Conservation (phyloP, 2,888 invertebrate genomes). For the Lacanobia wlatinum region DNA sequence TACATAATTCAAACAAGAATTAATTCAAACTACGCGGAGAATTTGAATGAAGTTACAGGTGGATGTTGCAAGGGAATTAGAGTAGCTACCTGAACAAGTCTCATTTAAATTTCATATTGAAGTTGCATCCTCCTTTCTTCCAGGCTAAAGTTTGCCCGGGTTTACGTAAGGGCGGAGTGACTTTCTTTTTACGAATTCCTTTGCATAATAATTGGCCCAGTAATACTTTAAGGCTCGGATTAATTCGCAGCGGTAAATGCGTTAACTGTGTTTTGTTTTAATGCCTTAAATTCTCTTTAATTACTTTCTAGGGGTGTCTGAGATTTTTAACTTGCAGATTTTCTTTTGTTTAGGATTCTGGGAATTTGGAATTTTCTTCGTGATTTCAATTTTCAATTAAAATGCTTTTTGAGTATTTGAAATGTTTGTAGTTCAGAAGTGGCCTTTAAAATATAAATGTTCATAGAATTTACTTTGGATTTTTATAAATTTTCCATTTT, state of each 20-base stretch:
- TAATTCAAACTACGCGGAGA: constrained; percentile 74
- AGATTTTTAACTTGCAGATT: constrained; percentile 60
- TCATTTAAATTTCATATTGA: constrained; percentile 82
- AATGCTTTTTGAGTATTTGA: constrained; percentile 16
- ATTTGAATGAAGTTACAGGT: constrained; percentile 74
- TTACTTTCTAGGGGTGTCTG: constrained; percentile 56
- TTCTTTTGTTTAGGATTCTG: constrained; percentile 41
- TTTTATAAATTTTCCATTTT: not conserved
- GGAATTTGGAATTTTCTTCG: constrained; percentile 13
- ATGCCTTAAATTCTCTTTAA: constrained; percentile 63
- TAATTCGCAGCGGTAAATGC: constrained; percentile 66
- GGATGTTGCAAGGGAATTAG: constrained; percentile 76
- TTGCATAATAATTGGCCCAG: constrained; percentile 70
- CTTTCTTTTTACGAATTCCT: constrained; percentile 72
- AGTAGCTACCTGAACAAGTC: constrained; percentile 71
- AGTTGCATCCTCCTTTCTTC: constrained; percentile 77
- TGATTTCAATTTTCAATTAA: constrained; percentile 34
- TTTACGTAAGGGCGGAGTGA: constrained; percentile 68
- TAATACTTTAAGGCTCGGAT: constrained; percentile 65
- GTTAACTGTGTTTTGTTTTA: constrained; percentile 64
- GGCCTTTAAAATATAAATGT: not conserved
- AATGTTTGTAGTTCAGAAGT: not conserved
- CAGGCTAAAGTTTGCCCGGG: constrained; percentile 65
- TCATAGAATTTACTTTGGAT: not conserved
- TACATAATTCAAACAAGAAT: constrained; percentile 78